Conservation (phyloP, 2,113 vertebrate species). For the Oriolus oriolus region DNA sequence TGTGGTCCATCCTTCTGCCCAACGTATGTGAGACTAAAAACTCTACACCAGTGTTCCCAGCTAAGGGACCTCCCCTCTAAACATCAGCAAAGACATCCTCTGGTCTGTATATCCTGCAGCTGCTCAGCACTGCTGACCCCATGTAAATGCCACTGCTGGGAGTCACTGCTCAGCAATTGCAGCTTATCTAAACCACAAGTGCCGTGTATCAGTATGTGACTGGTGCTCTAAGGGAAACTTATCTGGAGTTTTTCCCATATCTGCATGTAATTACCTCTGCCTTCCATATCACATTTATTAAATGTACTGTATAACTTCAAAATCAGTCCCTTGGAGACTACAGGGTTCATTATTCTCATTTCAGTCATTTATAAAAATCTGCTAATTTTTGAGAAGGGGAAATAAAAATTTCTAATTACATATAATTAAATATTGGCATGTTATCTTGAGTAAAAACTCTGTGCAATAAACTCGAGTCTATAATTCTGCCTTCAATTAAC, state of each 20-base stretch:
- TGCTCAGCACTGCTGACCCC: background rate
- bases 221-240: background rate
- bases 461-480: background rate
- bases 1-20: background rate
- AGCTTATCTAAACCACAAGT: background rate
- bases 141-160: background rate
- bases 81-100: background rate
- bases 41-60: background rate
- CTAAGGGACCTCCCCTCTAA: background rate
- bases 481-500: background rate
- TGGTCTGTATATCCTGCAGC: background rate
- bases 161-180: background rate
- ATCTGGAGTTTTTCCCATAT: background rate
- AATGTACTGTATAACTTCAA: background rate
- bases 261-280: conserved; percentile 3
- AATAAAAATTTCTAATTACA: background rate
- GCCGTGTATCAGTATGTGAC: background rate
- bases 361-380: background rate
- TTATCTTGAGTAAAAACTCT: background rate
- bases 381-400: background rate
- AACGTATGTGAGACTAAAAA: background rate
- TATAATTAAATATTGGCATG: background rate
- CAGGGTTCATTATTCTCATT: background rate
- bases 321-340: background rate
- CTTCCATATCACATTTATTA: background rate